phyloP scores from a whole-genome alignment of 2,113 vertebrate genomes.

The Nibea coibor region DNA sequence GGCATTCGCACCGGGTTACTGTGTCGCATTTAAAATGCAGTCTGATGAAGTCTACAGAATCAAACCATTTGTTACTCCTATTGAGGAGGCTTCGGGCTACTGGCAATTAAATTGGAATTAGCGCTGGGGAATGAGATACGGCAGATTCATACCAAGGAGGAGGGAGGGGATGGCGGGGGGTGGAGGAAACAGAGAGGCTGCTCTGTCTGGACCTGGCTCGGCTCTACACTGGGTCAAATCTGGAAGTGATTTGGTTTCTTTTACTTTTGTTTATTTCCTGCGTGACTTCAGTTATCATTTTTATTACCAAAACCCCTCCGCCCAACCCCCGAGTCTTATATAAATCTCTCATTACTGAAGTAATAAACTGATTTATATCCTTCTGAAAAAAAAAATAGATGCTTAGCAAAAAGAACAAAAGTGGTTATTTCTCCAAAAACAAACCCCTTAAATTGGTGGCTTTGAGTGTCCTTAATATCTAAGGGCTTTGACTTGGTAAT shows the following conservation, averaged over 20 bases:
- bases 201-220: slow-evolving; percentile 70
- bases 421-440: neutral
- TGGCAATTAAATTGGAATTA: slow-evolving; percentile 99
- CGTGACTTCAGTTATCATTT: slow-evolving; percentile 29
- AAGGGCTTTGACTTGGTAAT: slow-evolving; percentile 1
- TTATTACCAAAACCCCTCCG: neutral
- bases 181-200: slow-evolving; percentile 60
- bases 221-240: slow-evolving; percentile 70
- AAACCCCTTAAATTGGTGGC: neutral
- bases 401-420: neutral
- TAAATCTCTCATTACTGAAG: neutral
- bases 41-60: slow-evolving; percentile 99
- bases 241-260: slow-evolving; percentile 63
- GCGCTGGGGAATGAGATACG: slow-evolving; percentile 99
- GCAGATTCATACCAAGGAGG: slow-evolving; percentile 99
- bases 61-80: slow-evolving; percentile 99
- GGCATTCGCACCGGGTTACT: slow-evolving; percentile 99
- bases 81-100: slow-evolving; percentile 99
- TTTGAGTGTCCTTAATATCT: neutral
- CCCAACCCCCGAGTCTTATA: neutral
- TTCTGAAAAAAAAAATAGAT: slow-evolving; percentile 19
- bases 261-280: slow-evolving; percentile 62
- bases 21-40: slow-evolving; percentile 99
- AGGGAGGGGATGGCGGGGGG: slow-evolving; percentile 11
- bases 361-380: slow-evolving; percentile 14